Evolutionary conservation across 2,797 vertebrate genomes (phyloP).

Genomic region (Corythornis leucogaster): DNA sequence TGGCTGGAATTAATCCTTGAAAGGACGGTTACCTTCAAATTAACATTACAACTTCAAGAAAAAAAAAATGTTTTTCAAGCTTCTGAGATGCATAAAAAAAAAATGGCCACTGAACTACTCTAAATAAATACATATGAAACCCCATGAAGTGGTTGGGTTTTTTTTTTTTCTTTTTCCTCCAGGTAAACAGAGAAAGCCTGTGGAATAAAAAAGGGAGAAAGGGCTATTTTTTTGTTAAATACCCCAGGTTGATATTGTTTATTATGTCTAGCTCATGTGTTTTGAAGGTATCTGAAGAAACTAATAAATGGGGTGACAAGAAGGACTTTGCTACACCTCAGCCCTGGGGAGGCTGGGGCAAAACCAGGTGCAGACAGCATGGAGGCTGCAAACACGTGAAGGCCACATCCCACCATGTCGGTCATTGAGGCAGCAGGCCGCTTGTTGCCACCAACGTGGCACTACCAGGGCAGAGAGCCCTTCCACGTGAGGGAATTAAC

Average conservation of each 20-base stretch:
- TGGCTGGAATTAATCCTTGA: constrained; percentile 83
- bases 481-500: neutral
- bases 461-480: neutral
- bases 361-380: accelerated
- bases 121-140: constrained; percentile 22
- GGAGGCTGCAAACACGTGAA: neutral
- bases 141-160: accelerated
- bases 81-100: constrained; percentile 49
- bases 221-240: neutral
- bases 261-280: neutral
- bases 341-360: neutral
- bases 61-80: constrained; percentile 66
- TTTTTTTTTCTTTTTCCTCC: neutral
- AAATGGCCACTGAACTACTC: constrained; percentile 1
- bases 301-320: neutral
- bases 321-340: neutral
- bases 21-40: constrained; percentile 85
- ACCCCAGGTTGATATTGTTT: neutral
- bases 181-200: neutral
- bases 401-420: neutral
- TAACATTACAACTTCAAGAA: constrained; percentile 78
- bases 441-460: neutral
- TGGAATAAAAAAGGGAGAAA: neutral
- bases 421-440: neutral
- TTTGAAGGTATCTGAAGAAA: neutral